These are phyloP conservation scores for Gila robusta DNA, from an alignment of 2,797 vertebrate genomes.

Conservation along the genomic window DNA sequence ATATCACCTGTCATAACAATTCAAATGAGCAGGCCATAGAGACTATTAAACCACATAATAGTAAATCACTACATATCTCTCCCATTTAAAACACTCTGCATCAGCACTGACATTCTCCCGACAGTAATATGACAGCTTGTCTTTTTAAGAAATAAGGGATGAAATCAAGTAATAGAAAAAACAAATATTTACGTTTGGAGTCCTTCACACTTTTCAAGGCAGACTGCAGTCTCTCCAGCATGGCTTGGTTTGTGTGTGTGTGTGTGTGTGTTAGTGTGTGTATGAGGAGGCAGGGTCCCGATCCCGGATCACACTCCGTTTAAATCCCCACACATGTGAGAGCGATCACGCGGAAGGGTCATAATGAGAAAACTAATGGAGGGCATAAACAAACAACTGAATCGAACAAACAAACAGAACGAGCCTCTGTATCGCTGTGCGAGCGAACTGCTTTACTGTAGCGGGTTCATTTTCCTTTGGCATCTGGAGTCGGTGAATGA, in stretches of 20 bases:
- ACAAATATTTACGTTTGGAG: slow-evolving; percentile 75
- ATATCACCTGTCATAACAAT: neutral
- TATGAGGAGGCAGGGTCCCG: slow-evolving; percentile 44
- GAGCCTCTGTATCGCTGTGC: neutral
- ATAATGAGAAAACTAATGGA: slow-evolving; percentile 20
- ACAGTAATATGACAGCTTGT: slow-evolving; percentile 21
- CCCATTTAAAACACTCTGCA: neutral
- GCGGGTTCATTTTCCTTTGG: slow-evolving; percentile 48
- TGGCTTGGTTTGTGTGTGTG: slow-evolving; percentile 56
- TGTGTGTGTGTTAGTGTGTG: slow-evolving; percentile 37
- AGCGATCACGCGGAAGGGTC: slow-evolving; percentile 32
- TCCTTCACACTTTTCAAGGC: slow-evolving; percentile 78
- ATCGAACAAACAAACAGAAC: slow-evolving; percentile 5
- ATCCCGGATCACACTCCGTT: slow-evolving; percentile 54
- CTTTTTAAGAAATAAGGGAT: neutral
- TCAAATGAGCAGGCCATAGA: neutral
- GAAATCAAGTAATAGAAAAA: slow-evolving; percentile 20
- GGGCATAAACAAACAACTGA: slow-evolving; percentile 21
- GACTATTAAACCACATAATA: neutral
- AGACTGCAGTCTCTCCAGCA: slow-evolving; percentile 81
- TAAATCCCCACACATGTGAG: slow-evolving; percentile 58
- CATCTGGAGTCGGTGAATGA: slow-evolving; percentile 52
- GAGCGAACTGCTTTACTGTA: slow-evolving; percentile 28
- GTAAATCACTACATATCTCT: slow-evolving; percentile 31
- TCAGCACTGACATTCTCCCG: slow-evolving; percentile 16